Evolutionary conservation across 2,797 vertebrate genomes (phyloP).

Genomic region (Chiloscyllium punctatum): DNA sequence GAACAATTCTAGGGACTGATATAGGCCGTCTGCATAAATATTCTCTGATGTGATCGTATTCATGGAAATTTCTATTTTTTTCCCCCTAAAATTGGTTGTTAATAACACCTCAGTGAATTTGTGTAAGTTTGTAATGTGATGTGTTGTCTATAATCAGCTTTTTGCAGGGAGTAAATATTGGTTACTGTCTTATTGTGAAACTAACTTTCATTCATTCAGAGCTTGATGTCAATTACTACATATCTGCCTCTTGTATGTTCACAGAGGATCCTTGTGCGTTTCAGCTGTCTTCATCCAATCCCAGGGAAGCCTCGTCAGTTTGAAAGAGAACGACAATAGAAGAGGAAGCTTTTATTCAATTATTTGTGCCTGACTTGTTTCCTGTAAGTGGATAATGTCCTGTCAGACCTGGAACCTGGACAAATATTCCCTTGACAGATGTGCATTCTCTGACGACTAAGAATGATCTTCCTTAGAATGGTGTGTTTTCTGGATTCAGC

Average conservation of each 20-base stretch:
- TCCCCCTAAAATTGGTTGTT: background rate
- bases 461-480: background rate
- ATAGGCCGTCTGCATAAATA: background rate
- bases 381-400: background rate
- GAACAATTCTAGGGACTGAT: background rate
- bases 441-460: background rate
- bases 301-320: background rate
- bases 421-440: background rate
- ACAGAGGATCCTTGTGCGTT: background rate
- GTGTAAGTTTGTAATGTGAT: background rate
- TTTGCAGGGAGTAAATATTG: background rate
- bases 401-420: background rate
- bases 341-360: background rate
- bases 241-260: background rate
- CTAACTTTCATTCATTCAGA: background rate
- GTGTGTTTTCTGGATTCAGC: background rate
- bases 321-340: background rate
- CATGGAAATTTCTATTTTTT: background rate
- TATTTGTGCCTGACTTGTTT: background rate
- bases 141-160: background rate
- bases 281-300: background rate
- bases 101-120: background rate
- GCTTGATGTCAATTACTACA: background rate
- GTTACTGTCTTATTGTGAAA: background rate
- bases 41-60: background rate